phyloP scores from a whole-genome alignment of 2,797 vertebrate genomes.

The Oryzias sinensis region DNA sequence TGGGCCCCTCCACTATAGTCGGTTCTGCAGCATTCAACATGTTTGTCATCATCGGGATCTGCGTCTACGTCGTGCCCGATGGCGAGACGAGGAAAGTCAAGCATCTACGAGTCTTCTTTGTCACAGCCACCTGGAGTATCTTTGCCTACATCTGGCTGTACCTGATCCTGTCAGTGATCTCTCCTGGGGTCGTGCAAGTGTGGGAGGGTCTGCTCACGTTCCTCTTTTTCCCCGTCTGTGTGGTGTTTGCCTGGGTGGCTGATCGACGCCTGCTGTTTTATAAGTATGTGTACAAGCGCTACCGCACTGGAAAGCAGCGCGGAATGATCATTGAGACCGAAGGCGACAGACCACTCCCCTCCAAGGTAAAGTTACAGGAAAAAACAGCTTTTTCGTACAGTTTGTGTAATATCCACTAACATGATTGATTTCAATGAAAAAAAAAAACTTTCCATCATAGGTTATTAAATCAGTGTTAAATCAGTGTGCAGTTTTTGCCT shows the following conservation, averaged over 20 bases:
- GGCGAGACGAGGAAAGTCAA: constrained; percentile 96
- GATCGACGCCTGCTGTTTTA: constrained; percentile 97
- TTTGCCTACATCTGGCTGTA: constrained; percentile 99
- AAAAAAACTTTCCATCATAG: no score
- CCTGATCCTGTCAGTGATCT: constrained; percentile 94
- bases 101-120: constrained; percentile 96
- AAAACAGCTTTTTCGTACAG: neutral
- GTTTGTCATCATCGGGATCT: constrained; percentile 97
- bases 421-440: no score
- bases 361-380: constrained; percentile 76
- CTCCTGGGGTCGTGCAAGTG: constrained; percentile 93
- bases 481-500: no score
- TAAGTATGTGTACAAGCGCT: constrained; percentile 98
- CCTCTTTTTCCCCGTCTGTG: constrained; percentile 97
- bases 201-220: constrained; percentile 98
- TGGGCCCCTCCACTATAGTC: constrained; percentile 96
- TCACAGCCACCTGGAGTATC: constrained; percentile 97
- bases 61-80: constrained; percentile 95
- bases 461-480: no score
- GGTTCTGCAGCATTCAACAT: constrained; percentile 98
- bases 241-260: constrained; percentile 95
- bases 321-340: constrained; percentile 98
- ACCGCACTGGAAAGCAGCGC: constrained; percentile 94
- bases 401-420: neutral
- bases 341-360: constrained; percentile 89